Conservation (phyloP, 1,140 invertebrate species). For the Trichonephila clavipes region DNA sequence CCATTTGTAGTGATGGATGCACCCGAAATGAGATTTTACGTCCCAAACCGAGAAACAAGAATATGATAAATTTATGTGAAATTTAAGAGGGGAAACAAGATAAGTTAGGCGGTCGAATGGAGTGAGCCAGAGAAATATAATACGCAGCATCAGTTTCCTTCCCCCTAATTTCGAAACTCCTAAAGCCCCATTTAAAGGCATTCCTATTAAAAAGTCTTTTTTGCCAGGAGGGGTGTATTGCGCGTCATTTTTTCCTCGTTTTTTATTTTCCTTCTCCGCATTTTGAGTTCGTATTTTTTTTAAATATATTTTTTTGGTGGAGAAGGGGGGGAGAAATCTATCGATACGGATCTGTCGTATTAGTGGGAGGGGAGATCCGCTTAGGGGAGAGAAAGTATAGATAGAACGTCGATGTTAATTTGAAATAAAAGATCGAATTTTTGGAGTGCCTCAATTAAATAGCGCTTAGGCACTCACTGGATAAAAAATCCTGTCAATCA, state of each 20-base stretch:
- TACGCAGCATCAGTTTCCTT: conserved; percentile 21
- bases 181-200: conserved; percentile 73
- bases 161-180: conserved; percentile 70
- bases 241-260: conserved; percentile 73
- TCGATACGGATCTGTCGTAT: conserved; percentile 66
- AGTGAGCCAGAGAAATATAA: conserved; percentile 61
- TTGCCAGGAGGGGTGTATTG: conserved; percentile 20
- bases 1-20: conserved; percentile 55
- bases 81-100: conserved; percentile 69
- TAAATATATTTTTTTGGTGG: conserved; percentile 39
- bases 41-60: conserved; percentile 47
- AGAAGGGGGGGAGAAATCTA: conserved; percentile 40
- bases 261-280: conserved; percentile 57
- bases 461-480: conserved; percentile 69
- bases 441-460: conserved; percentile 70
- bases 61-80: conserved; percentile 74
- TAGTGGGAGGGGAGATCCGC: conserved; percentile 37
- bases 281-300: conserved; percentile 55
- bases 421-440: conserved; percentile 76
- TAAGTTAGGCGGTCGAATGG: conserved; percentile 50
- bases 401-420: conserved; percentile 69
- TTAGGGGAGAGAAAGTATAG: conserved; percentile 10
- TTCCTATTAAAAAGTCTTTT: conserved; percentile 76
- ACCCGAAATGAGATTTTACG: conserved; percentile 40
- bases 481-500: conserved; percentile 71